Evolutionary conservation across 2,113 vertebrate species (phyloP), one percentile per base, ranked within the genome.

Genomic region (Pachycephala philippinensis): DNA sequence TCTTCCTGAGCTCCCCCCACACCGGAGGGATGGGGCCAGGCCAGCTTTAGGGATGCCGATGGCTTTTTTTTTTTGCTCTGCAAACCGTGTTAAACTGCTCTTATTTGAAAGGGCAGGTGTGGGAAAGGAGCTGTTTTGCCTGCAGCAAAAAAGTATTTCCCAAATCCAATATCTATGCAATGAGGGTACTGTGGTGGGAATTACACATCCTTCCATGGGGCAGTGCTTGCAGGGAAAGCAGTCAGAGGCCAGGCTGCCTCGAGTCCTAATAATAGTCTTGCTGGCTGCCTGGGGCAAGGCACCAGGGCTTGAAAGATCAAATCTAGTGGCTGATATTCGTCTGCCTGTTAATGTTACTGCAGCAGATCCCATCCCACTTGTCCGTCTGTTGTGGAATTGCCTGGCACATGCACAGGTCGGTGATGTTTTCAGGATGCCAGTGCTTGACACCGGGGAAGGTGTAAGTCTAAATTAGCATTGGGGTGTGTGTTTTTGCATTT

Each of bases 151-250:
- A 24, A 81, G 44, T 52, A 26, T 77, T 96, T 96, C 74, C 81
- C 78, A 59, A 70, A 96, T 85, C 84, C 93, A 95, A 83, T 96
- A 97, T 91, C 81, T 91, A 91, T 95, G 93, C 82, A 95, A 83
- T 89, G 87, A 95, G 54, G 33, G 40, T 28, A 40, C 79, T 0
- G 10, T 3, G 9, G 30, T 87, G 91, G 93, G 91, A 95, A 87
- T 94, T 96, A 24, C 2, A 1, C 49, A 59, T 87, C 89, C 35
- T 87, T 93, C 89, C 53, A 4, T 0, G 57, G 87, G 93, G 86
- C 83, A 86, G 47, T 0, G 42, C 66, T 95, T 45, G 69, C 72
- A 90, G 90, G 76, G 57, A 78, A 49, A 86, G 76, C 76, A 89
- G 68, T 9, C 47, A 63, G 64, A 4, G 14, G 52, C 52, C 65